phyloP scores from a whole-genome alignment of 2,888 invertebrate species.

The Gandaritis pyraliata region DNA sequence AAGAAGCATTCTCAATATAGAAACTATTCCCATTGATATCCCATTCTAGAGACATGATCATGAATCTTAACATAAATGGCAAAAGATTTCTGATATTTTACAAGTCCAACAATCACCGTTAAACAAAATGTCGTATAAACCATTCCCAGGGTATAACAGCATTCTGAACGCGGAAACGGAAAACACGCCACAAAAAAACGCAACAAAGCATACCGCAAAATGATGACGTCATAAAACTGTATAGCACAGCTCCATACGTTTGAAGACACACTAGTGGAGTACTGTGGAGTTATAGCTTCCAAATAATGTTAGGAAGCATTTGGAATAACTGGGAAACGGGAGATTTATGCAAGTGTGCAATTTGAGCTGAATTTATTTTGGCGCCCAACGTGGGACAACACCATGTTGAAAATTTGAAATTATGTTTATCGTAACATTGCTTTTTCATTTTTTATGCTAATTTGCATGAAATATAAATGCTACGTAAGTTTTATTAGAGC shows the following conservation, averaged over 20 bases:
- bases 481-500: not conserved
- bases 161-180: conserved; percentile 28
- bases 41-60: not conserved
- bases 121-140: conserved; percentile 23
- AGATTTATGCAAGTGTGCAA: conserved; percentile 15
- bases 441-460: not conserved
- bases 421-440: not conserved
- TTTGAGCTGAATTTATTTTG: conserved; percentile 23
- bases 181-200: conserved; percentile 31
- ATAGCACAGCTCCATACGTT: conserved; percentile 22
- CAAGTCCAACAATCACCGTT: not conserved
- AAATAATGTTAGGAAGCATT: conserved; percentile 27
- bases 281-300: conserved; percentile 23
- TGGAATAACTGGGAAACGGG: conserved; percentile 12
- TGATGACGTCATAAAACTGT: conserved; percentile 38
- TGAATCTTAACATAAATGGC: not conserved
- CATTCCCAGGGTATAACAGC: conserved; percentile 26
- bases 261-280: conserved; percentile 5
- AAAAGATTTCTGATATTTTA: not conserved
- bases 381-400: conserved; percentile 30
- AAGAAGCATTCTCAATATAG: too few species aligned
- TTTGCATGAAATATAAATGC: not conserved
- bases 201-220: conserved; percentile 28
- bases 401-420: conserved; percentile 7
- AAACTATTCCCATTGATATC: too few species aligned